Evolutionary conservation across 2,888 invertebrate species (phyloP), one percentile per base, ranked within the genome.

Genomic region (Synergus umbraculus): DNA sequence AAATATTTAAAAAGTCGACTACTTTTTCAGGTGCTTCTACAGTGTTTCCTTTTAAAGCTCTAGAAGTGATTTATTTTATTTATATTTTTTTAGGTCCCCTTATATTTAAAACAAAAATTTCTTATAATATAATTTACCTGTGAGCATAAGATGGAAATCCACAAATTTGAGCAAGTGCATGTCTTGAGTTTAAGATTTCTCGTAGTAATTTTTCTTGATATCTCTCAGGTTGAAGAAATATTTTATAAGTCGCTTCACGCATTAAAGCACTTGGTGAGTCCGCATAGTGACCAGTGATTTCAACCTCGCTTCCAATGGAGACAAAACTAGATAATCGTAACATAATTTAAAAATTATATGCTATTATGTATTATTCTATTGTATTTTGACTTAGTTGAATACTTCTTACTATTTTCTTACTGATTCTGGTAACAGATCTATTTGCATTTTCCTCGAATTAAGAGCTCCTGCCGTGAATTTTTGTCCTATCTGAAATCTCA

Each of bases 141-240:
- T 99, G 97, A 0, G 97, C 96, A 88, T 97, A 99, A 0, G 97
- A 96, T 18, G 95, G 93, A 92, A 98, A 99, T 2, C 98, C 99
- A 90, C 98, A 99, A 13, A 97, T 94, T 78, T 94, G 93, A 0
- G 99, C 99, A 87, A 99, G 94, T 81, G 96, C 93, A 88, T 96
- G 94, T 18, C 99, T 93, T 0, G 96, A 95, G 22, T 93, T 92
- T 12, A 99, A 93, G 67, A 99, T 93, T 88, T 96, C 94, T 41
- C 94, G 92, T 0, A 99, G 93, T 43, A 97, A 92, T 64, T 93
- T 91, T 89, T 97, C 97, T 92, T 98, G 98, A 2, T 94, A 93
- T 0, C 91, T 85, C 88, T 97, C 96, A 0, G 97, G 97, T 87
- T 96, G 95, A 22, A 98, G 93, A 93, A 96, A 99, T 81, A 98